Evolutionary conservation across 2,888 invertebrate species (phyloP), one percentile per base, ranked within the genome.

Genomic region (Craniophora ligustri): DNA sequence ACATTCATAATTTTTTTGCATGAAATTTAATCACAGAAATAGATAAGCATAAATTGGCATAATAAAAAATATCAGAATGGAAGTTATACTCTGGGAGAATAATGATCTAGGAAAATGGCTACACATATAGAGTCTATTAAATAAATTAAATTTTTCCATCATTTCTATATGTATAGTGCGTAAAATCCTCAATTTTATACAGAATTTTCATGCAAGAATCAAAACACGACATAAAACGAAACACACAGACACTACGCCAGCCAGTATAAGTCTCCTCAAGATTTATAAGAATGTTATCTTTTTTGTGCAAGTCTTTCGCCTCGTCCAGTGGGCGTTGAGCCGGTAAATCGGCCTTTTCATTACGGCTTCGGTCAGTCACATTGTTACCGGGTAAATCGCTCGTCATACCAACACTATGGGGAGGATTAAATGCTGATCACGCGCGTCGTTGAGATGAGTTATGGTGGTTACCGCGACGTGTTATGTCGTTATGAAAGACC

Each of bases 341-440:
- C 72, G 75, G 38, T 60, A 75, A 78, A 81, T 73, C 65, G 59
- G 59, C 46, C 4, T 40, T 62, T 68, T 71, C 67, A 70, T 68
- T 56, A 67, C 32, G 46, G n/a, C n/a, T n/a, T 32, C 40, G 39
- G 35, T 23, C 39, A 30, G 53, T 44, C 31, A 59, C 68, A 48
- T 67, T 61, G 57, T 72, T 49, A 56, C 40, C 39, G 39, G 57
- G 57, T 56, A 67, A 73, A 74, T 74, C 67, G 62, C 23, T 49
- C 60, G 50, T 44, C 53, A 45, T 57, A 57, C 48, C 56, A 60
- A 61, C 57, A 59, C 34, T 60, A 32, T 36, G 41, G 28, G 11
- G 31, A n/a, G n/a, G 38, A 31, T 44, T 41, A 51, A 56, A 58
- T 63, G 58, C 62, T 62, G 66, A 66, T 38, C 51, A 65, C 54